Evolutionary conservation across 2,888 invertebrate species (phyloP).

Genomic region (Pocota personata): DNA sequence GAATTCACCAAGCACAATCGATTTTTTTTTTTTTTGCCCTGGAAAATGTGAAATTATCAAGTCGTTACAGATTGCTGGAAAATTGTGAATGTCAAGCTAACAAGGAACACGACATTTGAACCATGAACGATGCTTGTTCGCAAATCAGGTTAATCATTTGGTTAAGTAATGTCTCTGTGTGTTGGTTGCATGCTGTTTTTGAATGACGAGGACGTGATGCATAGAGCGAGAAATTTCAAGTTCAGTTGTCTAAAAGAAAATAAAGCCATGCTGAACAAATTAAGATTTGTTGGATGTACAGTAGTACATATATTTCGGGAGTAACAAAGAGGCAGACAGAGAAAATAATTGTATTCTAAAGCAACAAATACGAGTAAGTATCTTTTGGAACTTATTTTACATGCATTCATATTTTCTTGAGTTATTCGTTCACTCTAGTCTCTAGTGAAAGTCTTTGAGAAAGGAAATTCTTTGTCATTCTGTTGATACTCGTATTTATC

Average conservation of each 20-base stretch:
- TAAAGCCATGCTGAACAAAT: not conserved
- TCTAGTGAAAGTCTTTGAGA: too few species aligned
- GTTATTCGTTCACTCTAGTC: too few species aligned
- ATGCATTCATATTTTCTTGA: too few species aligned
- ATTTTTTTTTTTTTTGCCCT: not conserved
- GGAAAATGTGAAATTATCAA: not conserved
- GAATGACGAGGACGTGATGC: constrained; percentile 28
- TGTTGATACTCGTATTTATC: too few species aligned
- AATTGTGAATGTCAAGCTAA: not conserved
- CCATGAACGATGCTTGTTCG: not conserved
- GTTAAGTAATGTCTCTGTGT: constrained; percentile 15
- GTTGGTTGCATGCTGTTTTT: not conserved
- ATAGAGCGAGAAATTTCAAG: constrained; percentile 12
- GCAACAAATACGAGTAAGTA: not conserved
- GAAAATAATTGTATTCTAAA: not conserved
- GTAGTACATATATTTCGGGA: not conserved
- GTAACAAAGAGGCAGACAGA: not conserved
- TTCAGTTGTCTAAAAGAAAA: not conserved
- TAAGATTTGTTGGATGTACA: not conserved
- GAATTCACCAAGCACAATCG: too few species aligned
- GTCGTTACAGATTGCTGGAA: not conserved
- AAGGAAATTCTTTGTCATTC: too few species aligned
- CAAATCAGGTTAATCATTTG: constrained; percentile 51
- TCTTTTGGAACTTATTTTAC: too few species aligned
- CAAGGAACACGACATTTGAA: not conserved